These are phyloP conservation scores for Halocaridina rubra DNA, from an alignment of 2,888 invertebrate species.

Conservation along the genomic window DNA sequence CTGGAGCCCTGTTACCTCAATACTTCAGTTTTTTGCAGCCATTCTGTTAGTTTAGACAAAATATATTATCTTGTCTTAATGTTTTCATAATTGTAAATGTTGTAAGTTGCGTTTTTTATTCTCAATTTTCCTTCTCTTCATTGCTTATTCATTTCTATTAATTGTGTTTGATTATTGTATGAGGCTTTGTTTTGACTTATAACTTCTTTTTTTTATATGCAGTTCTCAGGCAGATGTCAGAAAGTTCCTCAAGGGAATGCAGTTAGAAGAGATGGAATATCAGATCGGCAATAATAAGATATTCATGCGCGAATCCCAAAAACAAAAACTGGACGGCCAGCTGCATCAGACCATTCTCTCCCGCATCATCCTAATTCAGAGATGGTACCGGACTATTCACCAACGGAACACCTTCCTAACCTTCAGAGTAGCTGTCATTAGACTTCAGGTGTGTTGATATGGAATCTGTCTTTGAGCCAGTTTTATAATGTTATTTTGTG, in stretches of 20 bases:
- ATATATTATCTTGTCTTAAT: no score
- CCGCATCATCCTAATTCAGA: slow-evolving; percentile 89
- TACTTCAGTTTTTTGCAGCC: no score
- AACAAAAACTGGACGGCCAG: slow-evolving; percentile 89
- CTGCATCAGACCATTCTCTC: slow-evolving; percentile 94
- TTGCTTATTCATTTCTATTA: no score
- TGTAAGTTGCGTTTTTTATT: no score
- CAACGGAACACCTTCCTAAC: slow-evolving; percentile 83
- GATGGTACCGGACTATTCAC: slow-evolving; percentile 87
- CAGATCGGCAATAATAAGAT: slow-evolving; percentile 91
- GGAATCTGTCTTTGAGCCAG: no score
- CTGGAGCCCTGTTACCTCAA: no score
- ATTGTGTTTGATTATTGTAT: no score
- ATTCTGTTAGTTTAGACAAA: no score
- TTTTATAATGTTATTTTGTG: no score
- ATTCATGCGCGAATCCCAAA: slow-evolving; percentile 93
- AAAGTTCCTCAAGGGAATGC: slow-evolving; percentile 83
- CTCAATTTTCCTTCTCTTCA: no score
- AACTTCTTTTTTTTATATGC: not conserved
- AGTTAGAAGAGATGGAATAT: slow-evolving; percentile 87
- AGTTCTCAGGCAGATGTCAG: slow-evolving; percentile 89
- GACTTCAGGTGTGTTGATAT: slow-evolving; percentile 77
- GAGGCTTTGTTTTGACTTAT: no score
- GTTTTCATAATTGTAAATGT: no score
- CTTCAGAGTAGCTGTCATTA: slow-evolving; percentile 79